These are phyloP conservation scores for Drepanosiphum platanoidis DNA, from an alignment of 2,888 invertebrate genomes.

Conservation along the genomic window DNA sequence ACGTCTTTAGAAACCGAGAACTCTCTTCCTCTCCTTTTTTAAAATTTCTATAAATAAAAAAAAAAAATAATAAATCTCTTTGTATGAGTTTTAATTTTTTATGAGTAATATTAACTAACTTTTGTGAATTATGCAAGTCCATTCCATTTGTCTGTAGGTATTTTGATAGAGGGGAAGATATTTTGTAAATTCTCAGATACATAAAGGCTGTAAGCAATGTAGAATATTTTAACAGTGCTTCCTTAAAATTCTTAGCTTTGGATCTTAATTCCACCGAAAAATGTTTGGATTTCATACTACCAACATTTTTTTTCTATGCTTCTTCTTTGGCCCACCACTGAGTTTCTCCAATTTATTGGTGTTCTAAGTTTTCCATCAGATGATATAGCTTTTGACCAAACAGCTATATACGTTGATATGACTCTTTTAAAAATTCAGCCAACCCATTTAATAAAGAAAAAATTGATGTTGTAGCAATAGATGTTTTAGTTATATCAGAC, in stretches of 20 bases:
- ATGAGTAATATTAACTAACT: constrained; percentile 1
- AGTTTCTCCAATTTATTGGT: constrained; percentile 22
- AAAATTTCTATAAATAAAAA: too few relatives aligned
- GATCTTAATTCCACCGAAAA: not conserved
- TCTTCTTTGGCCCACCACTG: constrained; percentile 16
- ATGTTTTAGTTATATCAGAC: constrained; percentile 56
- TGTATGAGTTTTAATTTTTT: constrained; percentile 9
- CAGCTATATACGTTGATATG: constrained; percentile 61
- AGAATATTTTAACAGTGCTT: constrained; percentile 20
- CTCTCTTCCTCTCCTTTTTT: constrained; percentile 3
- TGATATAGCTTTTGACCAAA: not conserved
- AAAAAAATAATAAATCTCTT: too few relatives aligned
- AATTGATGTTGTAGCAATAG: constrained; percentile 45
- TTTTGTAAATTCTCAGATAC: constrained; percentile 22
- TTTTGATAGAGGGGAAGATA: not conserved
- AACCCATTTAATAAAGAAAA: constrained; percentile 45
- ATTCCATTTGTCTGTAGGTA: constrained; percentile 14
- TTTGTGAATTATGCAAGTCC: constrained; percentile 17
- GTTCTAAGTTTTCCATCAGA: not conserved
- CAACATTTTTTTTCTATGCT: constrained; percentile 5
- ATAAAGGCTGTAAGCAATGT: constrained; percentile 19
- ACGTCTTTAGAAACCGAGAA: constrained; percentile 16
- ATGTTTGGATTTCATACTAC: not conserved
- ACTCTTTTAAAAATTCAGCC: constrained; percentile 50
- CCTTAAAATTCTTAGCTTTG: constrained; percentile 6